These are phyloP conservation scores for Penelope pileata DNA, from an alignment of 2,113 vertebrate species.

Conservation along the genomic window DNA sequence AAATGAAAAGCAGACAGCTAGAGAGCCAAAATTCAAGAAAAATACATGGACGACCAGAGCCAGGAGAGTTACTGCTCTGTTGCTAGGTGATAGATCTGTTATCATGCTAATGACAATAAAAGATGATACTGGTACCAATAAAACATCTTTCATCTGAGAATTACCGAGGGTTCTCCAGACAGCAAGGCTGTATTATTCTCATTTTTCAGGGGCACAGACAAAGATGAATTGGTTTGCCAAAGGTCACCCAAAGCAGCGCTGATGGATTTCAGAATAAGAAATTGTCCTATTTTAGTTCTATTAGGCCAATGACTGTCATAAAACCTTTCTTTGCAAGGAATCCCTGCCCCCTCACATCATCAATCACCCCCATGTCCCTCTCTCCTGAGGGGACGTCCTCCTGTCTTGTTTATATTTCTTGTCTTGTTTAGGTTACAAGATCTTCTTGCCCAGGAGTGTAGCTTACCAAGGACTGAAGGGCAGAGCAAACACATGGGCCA, in stretches of 20 bases:
- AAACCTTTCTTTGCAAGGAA: conserved; percentile 3
- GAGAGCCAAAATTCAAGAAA: conserved; percentile 10
- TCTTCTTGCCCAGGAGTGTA: fast-evolving
- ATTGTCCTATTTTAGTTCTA: conserved; percentile 47
- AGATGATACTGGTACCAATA: conserved; percentile 57
- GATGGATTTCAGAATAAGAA: conserved; percentile 38
- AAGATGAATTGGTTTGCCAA: conserved; percentile 62
- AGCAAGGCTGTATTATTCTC: conserved; percentile 17
- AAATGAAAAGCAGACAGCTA: neutral
- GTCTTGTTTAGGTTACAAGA: neutral
- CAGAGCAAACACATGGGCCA: neutral
- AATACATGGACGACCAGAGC: neutral
- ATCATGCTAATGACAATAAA: conserved; percentile 62
- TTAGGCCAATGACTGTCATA: conserved; percentile 37
- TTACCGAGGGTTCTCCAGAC: conserved; percentile 40
- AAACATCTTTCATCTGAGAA: conserved; percentile 63
- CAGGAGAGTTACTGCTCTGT: conserved; percentile 25
- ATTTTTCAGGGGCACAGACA: conserved; percentile 30
- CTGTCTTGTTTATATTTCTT: neutral
- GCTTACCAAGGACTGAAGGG: neutral
- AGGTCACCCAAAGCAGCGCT: conserved; percentile 40
- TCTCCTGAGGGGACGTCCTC: neutral
- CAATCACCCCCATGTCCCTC: neutral
- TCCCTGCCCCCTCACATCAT: neutral
- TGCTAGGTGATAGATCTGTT: conserved; percentile 67